phyloP scores from a whole-genome alignment of 2,113 vertebrate species.

The Lagenorhynchus albirostris region DNA sequence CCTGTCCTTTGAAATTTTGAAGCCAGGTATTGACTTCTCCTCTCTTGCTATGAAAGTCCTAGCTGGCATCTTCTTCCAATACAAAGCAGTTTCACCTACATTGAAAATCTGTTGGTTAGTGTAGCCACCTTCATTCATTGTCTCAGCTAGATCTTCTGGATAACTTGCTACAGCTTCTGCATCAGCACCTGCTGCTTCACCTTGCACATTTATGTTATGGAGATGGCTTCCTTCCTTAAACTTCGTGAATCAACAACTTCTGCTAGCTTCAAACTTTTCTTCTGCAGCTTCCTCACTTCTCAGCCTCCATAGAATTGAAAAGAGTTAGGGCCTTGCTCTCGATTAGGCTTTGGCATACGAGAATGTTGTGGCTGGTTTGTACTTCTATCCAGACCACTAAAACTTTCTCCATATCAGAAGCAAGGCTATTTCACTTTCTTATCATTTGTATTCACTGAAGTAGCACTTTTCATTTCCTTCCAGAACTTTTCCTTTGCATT shows the following conservation, averaged over 20 bases:
- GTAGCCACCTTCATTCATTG: not conserved
- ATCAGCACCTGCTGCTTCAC: not conserved
- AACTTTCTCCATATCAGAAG: not conserved
- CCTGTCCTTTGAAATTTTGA: not conserved
- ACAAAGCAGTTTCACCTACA: not conserved
- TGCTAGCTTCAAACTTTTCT: not conserved
- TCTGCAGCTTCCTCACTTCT: not conserved
- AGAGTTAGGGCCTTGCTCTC: not conserved
- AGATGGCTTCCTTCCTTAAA: not conserved
- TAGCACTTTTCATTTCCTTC: not conserved
- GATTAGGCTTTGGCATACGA: not conserved
- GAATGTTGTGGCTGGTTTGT: not conserved
- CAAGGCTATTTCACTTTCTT: not conserved
- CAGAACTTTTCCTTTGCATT: not conserved
- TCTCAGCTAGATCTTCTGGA: not conserved
- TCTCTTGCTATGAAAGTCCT: not conserved
- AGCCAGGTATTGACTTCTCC: not conserved
- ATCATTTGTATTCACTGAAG: not conserved
- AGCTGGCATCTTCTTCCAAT: not conserved
- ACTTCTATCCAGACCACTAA: not conserved
- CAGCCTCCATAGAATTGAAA: not conserved
- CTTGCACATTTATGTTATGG: not conserved
- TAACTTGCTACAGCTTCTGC: not conserved
- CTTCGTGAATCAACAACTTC: not conserved
- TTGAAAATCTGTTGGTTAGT: not conserved